Base-by-base conservation (phyloP, 2,113 vertebrate species). In the Corvus moneduloides region DNA sequence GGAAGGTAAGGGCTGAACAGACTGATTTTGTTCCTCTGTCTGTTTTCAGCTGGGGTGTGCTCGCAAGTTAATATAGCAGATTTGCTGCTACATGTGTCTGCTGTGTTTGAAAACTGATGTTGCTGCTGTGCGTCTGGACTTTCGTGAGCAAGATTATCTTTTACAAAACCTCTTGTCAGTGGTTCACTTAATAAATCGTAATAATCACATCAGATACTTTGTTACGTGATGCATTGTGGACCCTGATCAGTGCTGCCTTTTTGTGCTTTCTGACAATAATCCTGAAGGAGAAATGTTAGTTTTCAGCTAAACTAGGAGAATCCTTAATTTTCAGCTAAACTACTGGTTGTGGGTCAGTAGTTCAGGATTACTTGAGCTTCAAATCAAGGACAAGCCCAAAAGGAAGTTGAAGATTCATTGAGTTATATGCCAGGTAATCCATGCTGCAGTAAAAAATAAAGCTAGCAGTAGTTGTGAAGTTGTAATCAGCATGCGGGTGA, bases 71-170 rank as follows among this genome's bases (percentile, higher is more conserved):
- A 17, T 1, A 2, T 43, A 61, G 77, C 58, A 26, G 35, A 12
- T 83, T 77, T 59, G 24, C 68, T 96, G 39, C 41, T 37, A 13
- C 22, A 3, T 24, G 16, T n/a, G 27, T 37, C 59, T 56, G 55
- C 54, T 55, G 30, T 63, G 46, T 58, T 55, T 35, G 30, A 48
- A 52, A 59, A 16, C 46, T 74, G 59, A 22, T 2, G 37, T 41
- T 83, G 55, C 23, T 74, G 30, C 63, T 83, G 23, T 13, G 6
- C 13, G 6, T n/a, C 23, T 85, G 75, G 23, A 4, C 39, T 89
- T 73, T 5, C 0, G 0, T 30, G 67, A 77, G 22, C 10, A 27
- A 62, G 27, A 12, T n/a, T 30, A 4, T 32, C 23, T 80, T 66
- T 48, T 33, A 37, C 24, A 52, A 48, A 91, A 32, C 10, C 10